A percentile compares a stretch with the other conserved stretches of the same genome.
phyloP scores from a whole-genome alignment of 2,888 invertebrate genomes.

The Craniophora ligustri region DNA sequence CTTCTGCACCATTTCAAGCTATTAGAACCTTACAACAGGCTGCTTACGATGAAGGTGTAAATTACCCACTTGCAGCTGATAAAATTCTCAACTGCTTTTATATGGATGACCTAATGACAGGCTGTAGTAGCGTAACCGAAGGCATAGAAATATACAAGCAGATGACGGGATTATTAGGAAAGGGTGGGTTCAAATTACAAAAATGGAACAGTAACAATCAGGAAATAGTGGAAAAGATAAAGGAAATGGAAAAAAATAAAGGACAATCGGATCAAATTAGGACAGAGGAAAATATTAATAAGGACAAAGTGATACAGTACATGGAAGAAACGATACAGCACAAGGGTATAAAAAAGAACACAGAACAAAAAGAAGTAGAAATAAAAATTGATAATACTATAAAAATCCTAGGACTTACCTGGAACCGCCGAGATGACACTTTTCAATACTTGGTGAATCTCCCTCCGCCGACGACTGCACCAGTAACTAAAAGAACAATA shows the following conservation, averaged over 20 bases:
- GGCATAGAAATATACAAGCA: conserved; percentile 9
- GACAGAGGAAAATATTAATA: neutral
- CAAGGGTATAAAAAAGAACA: neutral
- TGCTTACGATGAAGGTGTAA: conserved; percentile 41
- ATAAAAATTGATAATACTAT: conserved; percentile 5
- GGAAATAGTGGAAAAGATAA: conserved; percentile 7
- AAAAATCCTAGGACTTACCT: conserved; percentile 3
- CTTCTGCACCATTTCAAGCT: conserved; percentile 56
- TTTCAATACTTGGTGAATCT: conserved; percentile 39
- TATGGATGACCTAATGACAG: conserved; percentile 13
- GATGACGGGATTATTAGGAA: conserved; percentile 11
- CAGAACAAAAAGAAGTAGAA: neutral
- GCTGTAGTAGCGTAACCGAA: neutral
- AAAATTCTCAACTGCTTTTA: conserved; percentile 29
- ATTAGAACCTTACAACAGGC: conserved; percentile 54
- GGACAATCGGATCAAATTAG: neutral
- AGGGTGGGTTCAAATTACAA: neutral
- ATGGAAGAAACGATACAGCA: neutral
- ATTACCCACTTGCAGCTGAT: conserved; percentile 46
- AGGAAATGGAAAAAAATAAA: neutral
- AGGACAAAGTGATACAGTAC: no score
- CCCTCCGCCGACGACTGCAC: conserved; percentile 21
- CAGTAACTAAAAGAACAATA: conserved; percentile 37
- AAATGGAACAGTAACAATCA: conserved; percentile 16
- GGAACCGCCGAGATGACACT: conserved; percentile 6